A percentile compares a stretch with the other conserved stretches of the same genome.
phyloP scores from a whole-genome alignment of 2,797 vertebrate genomes.

The Hafferia zeledoni region DNA sequence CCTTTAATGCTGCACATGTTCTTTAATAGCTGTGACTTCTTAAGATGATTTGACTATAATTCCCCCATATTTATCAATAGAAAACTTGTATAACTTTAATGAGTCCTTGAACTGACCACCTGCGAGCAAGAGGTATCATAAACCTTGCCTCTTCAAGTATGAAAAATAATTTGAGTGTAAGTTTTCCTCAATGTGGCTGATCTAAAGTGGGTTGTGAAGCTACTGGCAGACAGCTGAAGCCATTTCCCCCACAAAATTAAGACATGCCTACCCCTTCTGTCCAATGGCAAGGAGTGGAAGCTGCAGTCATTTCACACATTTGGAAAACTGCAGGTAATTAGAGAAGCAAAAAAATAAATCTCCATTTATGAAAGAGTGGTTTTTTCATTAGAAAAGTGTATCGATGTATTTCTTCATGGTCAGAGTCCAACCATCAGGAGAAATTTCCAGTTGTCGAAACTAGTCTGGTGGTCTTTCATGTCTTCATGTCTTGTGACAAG shows the following conservation, averaged over 20 bases:
- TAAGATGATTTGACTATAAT: conserved; percentile 60
- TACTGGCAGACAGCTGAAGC: not conserved
- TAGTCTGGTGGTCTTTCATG: not conserved
- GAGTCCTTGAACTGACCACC: conserved; percentile 69
- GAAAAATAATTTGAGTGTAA: not conserved
- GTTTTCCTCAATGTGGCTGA: conserved; percentile 36
- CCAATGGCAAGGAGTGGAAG: not conserved
- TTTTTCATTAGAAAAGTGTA: not conserved
- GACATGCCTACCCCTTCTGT: not conserved
- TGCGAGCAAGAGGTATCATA: conserved; percentile 53
- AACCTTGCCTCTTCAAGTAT: conserved; percentile 48
- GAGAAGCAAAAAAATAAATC: not conserved
- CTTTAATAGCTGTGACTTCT: conserved; percentile 71
- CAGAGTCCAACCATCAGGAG: not conserved
- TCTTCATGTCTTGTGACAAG: not conserved
- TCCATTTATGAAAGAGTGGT: not conserved
- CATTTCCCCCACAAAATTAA: not conserved
- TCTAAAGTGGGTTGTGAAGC: not conserved
- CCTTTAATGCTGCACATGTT: conserved; percentile 66
- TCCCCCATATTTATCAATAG: conserved; percentile 71
- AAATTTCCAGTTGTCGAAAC: not conserved
- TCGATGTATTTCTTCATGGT: not conserved
- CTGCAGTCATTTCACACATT: not conserved
- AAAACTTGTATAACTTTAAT: conserved; percentile 75
- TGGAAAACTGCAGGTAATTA: not conserved